A percentile compares a stretch with the other conserved stretches of the same genome.
phyloP scores from a whole-genome alignment of 2,888 invertebrate genomes.

The Drosophila testacea region DNA sequence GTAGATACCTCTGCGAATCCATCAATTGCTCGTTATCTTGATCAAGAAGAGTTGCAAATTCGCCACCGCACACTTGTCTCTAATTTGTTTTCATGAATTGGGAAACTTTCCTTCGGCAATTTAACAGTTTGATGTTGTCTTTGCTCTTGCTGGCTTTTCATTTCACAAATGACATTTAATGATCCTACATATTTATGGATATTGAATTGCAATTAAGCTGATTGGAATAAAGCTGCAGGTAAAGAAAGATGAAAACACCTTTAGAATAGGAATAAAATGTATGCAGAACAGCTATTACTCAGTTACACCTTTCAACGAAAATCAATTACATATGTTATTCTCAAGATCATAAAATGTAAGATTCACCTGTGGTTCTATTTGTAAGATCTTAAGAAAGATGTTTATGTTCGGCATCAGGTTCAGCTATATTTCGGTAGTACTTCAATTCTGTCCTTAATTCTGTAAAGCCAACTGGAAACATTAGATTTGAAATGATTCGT shows the following conservation, averaged over 20 bases:
- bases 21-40: constrained; percentile 80
- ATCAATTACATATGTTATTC: background rate
- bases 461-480: background rate
- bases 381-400: background rate
- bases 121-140: constrained; percentile 47
- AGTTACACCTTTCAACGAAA: background rate
- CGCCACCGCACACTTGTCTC: constrained; percentile 20
- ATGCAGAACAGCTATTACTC: background rate
- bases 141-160: constrained; percentile 39
- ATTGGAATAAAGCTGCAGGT: background rate
- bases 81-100: constrained; percentile 46
- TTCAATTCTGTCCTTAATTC: background rate
- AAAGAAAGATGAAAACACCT: background rate
- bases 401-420: background rate
- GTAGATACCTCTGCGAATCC: constrained; percentile 64
- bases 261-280: background rate
- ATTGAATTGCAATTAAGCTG: constrained; percentile 51
- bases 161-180: constrained; percentile 73
- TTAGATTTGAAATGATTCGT: background rate
- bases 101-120: constrained; percentile 56
- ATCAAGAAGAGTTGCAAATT: constrained; percentile 58
- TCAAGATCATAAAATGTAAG: background rate
- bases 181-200: constrained; percentile 72
- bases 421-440: background rate
- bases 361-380: background rate